Conservation (phyloP, 2,797 vertebrate species). For the Esox lucius region DNA sequence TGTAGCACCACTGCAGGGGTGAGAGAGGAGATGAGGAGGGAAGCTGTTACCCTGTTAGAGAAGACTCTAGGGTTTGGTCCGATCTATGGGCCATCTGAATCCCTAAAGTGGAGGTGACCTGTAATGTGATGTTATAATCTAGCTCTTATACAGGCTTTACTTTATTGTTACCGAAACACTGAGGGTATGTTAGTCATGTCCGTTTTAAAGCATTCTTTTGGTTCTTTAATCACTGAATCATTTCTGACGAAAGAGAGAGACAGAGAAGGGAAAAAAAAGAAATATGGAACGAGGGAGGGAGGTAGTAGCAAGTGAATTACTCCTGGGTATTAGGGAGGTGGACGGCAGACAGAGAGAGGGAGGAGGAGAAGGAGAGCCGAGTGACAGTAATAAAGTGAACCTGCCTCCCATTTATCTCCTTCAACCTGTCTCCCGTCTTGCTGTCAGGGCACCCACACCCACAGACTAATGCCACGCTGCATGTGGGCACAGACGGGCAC, state of each 20-base stretch:
- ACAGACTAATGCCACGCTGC: slow-evolving; percentile 74
- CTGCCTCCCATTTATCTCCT: slow-evolving; percentile 77
- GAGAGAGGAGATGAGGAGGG: slow-evolving; percentile 5
- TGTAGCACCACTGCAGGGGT: slow-evolving; percentile 57
- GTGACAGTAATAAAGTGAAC: slow-evolving; percentile 80
- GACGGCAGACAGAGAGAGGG: slow-evolving; percentile 62
- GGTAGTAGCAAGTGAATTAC: slow-evolving; percentile 73
- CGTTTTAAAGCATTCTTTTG: not conserved
- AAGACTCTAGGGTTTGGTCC: slow-evolving; percentile 38
- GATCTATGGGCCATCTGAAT: slow-evolving; percentile 23
- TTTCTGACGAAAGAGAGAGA: not conserved
- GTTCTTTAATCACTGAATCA: not conserved
- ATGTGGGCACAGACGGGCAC: slow-evolving; percentile 64
- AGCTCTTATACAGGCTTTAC: not conserved
- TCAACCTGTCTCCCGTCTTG: slow-evolving; percentile 71
- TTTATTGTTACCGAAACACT: not conserved
- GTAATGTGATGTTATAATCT: not conserved
- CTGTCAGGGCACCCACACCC: slow-evolving; percentile 70
- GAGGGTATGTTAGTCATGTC: not conserved
- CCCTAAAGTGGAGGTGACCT: not conserved
- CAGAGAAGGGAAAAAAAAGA: slow-evolving; percentile 27
- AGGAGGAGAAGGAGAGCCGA: slow-evolving; percentile 67
- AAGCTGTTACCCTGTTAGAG: slow-evolving; percentile 39
- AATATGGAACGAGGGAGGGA: slow-evolving; percentile 59
- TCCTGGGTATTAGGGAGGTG: slow-evolving; percentile 72